Base-by-base conservation (phyloP, 2,888 invertebrate genomes). In the Thymelicus sylvestris region DNA sequence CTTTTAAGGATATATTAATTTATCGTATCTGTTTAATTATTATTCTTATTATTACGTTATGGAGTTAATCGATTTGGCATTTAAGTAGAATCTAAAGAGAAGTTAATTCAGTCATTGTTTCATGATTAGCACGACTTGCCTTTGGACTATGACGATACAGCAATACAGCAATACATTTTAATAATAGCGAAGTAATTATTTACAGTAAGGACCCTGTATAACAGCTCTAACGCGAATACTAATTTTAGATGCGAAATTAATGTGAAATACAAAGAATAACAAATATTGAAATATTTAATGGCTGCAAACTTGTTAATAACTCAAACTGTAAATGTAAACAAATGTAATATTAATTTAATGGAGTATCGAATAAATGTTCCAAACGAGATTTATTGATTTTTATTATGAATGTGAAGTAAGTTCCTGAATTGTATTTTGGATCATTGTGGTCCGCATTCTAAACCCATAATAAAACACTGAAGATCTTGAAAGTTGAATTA, bases 351-450 rank as follows among this genome's bases (percentile, higher is more conserved):
- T 82, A 81, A 80, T 83, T 82, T 84, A 85, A 86, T 84, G 81
- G 81, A 86, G 79, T 88, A 87, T 86, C 82, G 79, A 89, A 87
- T 89, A 89, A 89, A 90, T 87, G 88, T 89, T 89, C 87, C 84
- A 86, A 89, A 84, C 79, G 78, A 76, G 19, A 12, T 12, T 39
- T 0, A 8, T 48, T 57, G 19, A 13, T 38, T 57, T 57, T 57
- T 12, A 57, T 57, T 57, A 13, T 31, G 5, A 31, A 31, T 31
- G 31, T 31, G 4, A 31, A 2, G 19, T 19, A 2, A 19, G 5
- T 31, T 31, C 5, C 31, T 31, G 2, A 31, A 3, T 5, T 41
- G 41, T 7, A 41, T 7, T 41, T 44, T 44, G 41, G 41, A 41
- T 41, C 7, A 41, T 8, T 7, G 41, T 0, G 41, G 41, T 41